Percentiles rank a stretch among this genome's conserved stretches.
phyloP scores from a whole-genome alignment of 2,888 invertebrate species.

The Yponomeuta plumbellus region DNA sequence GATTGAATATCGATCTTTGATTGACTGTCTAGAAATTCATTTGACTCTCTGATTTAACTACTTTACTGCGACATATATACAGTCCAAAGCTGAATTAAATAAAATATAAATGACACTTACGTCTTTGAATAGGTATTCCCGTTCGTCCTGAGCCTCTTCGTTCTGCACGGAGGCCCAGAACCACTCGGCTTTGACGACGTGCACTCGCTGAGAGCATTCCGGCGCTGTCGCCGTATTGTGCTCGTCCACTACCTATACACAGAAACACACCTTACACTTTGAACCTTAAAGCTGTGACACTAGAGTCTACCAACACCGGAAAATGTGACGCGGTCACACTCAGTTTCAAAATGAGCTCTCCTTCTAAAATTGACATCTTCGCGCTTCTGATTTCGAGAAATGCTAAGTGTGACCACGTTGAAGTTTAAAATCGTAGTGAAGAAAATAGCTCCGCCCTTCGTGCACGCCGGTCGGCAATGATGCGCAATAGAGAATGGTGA shows the following conservation, averaged over 20 bases:
- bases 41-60: too few species aligned
- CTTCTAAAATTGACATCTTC: too few species aligned
- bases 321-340: not conserved
- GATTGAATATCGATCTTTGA: too few species aligned
- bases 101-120: conserved; percentile 69
- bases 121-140: conserved; percentile 91
- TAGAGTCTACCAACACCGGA: conserved; percentile 11
- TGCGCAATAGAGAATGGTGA: conserved; percentile 10
- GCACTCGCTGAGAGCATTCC: conserved; percentile 82
- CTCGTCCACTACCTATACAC: conserved; percentile 88
- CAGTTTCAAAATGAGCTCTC: too few species aligned
- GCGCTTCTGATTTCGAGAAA: too few species aligned
- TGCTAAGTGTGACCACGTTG: too few species aligned
- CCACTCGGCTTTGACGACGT: conserved; percentile 95
- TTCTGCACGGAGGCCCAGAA: conserved; percentile 99
- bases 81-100: too few species aligned
- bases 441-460: conserved; percentile 27
- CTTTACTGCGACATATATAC: too few species aligned
- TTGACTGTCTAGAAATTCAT: too few species aligned
- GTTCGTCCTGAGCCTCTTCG: conserved; percentile 93
- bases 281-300: not conserved
- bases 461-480: conserved; percentile 30
- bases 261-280: not conserved
- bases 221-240: conserved; percentile 82
- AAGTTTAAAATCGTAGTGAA: not conserved